phyloP scores from a whole-genome alignment of 2,113 vertebrate genomes.

The Gopherus flavomarginatus region DNA sequence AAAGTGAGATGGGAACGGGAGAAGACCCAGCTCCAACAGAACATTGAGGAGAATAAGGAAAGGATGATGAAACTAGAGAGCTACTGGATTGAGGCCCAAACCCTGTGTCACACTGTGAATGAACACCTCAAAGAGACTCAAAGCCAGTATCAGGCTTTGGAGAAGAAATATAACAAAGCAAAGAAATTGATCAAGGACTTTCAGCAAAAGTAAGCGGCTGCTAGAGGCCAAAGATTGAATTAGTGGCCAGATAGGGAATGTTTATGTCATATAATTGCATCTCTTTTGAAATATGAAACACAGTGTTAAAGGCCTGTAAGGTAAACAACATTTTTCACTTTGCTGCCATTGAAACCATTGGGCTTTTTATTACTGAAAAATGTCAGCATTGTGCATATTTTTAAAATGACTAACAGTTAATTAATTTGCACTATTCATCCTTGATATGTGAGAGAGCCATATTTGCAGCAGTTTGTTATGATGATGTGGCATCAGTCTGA shows the following conservation, averaged over 20 bases:
- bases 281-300: constrained; percentile 32
- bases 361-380: neutral
- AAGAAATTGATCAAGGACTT: constrained; percentile 99
- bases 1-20: constrained; percentile 97
- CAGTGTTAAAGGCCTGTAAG: constrained; percentile 26
- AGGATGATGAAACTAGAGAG: constrained; percentile 97
- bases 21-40: constrained; percentile 95
- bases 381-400: neutral
- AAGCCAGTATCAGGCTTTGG: constrained; percentile 94
- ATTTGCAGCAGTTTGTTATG: neutral
- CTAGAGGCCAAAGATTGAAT: neutral
- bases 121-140: constrained; percentile 98
- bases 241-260: constrained; percentile 50
- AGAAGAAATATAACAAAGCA: constrained; percentile 99
- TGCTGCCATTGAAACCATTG: neutral
- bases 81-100: constrained; percentile 99
- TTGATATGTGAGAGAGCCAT: neutral
- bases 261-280: neutral
- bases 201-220: constrained; percentile 93
- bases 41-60: constrained; percentile 98
- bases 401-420: neutral
- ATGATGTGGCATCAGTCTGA: neutral
- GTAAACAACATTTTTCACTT: constrained; percentile 25
- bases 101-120: constrained; percentile 95
- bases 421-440: neutral